phyloP scores from a whole-genome alignment of 2,113 vertebrate genomes.

The Labeo rohita region DNA sequence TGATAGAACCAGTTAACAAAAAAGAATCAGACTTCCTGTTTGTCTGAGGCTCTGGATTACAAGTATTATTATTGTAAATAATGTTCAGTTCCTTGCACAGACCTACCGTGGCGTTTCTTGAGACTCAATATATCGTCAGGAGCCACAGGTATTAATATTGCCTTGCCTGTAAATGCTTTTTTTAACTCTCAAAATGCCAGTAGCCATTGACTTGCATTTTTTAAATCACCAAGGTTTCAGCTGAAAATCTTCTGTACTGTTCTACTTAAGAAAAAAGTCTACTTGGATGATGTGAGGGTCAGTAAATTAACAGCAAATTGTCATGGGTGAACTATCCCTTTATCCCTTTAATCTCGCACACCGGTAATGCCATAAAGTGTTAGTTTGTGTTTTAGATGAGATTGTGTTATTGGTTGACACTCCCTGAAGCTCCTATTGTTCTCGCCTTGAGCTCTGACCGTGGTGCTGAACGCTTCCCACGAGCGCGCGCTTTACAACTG shows the following conservation, averaged over 20 bases:
- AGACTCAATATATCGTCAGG: no score
- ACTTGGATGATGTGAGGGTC: not conserved
- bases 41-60: no score
- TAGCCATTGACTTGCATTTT: no score
- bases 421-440: constrained; percentile 76
- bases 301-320: no score
- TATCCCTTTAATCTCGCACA: not conserved
- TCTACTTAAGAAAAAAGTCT: not conserved
- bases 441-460: constrained; percentile 77
- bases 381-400: not conserved
- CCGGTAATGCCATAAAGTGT: not conserved
- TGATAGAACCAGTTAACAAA: no score
- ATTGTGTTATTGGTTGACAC: constrained; percentile 34
- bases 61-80: no score
- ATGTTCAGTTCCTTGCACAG: no score
- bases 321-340: not conserved
- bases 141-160: no score
- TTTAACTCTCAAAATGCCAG: no score
- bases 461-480: constrained; percentile 75
- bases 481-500: not conserved
- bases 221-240: not conserved
- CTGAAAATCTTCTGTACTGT: not conserved
- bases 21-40: no score
- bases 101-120: no score
- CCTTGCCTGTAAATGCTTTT: no score